A percentile compares a stretch with the other conserved stretches of the same genome.
Conservation (phyloP, 2,113 vertebrate genomes). For the Eudyptes chrysolophus region DNA sequence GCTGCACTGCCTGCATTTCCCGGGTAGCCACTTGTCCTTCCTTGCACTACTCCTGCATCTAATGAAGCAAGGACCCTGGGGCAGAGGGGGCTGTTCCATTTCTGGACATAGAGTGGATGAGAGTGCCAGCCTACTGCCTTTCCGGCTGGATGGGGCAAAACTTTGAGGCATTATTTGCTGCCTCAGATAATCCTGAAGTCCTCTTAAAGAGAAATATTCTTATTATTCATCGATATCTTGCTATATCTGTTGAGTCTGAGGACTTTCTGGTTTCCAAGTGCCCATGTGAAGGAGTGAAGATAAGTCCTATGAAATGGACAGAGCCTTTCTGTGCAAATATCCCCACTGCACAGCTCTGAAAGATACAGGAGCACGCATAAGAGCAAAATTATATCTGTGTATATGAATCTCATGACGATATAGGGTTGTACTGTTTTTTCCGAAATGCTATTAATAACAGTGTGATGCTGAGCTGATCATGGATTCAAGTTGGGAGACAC, state of each 20-base stretch:
- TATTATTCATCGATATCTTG: neutral
- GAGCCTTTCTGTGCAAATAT: neutral
- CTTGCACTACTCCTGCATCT: neutral
- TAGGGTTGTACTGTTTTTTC: neutral
- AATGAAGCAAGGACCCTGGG: neutral
- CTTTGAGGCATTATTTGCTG: neutral
- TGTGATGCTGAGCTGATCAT: neutral
- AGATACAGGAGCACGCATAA: neutral
- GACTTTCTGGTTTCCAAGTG: neutral
- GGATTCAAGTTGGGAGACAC: neutral
- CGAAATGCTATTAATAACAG: neutral
- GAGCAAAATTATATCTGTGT: neutral
- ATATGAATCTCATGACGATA: neutral
- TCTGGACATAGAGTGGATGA: neutral
- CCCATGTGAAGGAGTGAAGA: neutral
- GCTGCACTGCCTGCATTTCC: neutral
- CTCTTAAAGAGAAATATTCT: neutral
- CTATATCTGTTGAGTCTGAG: neutral
- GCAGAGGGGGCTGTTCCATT: neutral
- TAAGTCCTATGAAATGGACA: neutral
- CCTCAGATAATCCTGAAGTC: neutral
- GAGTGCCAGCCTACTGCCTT: neutral
- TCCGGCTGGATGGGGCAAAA: neutral
- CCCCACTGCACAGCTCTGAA: neutral
- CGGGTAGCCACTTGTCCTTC: neutral